A percentile compares a stretch with the other conserved stretches of the same genome.
Evolutionary conservation across 1,140 invertebrate genomes (phyloP).

Genomic region (Lineus longissimus): DNA sequence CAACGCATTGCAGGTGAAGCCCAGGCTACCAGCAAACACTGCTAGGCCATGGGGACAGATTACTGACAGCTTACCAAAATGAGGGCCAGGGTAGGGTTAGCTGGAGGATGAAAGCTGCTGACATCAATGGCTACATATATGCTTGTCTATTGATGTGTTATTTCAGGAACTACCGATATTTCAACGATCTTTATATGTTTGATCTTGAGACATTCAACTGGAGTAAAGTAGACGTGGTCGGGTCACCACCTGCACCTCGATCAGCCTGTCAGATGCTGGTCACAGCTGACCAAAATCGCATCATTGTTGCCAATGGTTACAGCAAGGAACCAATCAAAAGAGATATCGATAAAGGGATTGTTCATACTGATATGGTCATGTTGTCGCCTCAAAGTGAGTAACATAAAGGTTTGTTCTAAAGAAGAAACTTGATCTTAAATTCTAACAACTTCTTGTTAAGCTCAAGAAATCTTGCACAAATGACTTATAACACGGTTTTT

Average conservation of each 20-base stretch:
- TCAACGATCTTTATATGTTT: slow-evolving; percentile 82
- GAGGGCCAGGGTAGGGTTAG: no score
- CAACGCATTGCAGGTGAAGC: no score
- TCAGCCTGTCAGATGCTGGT: slow-evolving; percentile 71
- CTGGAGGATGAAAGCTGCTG: no score
- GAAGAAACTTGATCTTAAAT: no score
- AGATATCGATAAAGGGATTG: slow-evolving; percentile 74
- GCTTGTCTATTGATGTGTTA: no score
- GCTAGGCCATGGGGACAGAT: not conserved
- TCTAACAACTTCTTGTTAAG: no score
- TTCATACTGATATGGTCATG: slow-evolving; percentile 78
- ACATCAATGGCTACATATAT: no score
- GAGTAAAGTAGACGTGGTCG: slow-evolving; percentile 68
- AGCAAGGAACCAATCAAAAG: slow-evolving; percentile 74
- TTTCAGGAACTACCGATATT: slow-evolving; percentile 83
- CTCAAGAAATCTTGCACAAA: no score
- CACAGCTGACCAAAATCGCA: slow-evolving; percentile 59
- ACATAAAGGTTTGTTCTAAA: not conserved
- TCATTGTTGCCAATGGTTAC: slow-evolving; percentile 85
- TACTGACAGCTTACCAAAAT: not conserved
- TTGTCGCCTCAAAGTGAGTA: slow-evolving; percentile 67
- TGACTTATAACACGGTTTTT: no score
- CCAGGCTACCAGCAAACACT: no score
- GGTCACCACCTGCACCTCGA: slow-evolving; percentile 32
- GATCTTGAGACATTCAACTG: slow-evolving; percentile 76